Percentiles rank a stretch among this genome's conserved stretches.
These are phyloP conservation scores for Haliclystus octoradiatus DNA, from an alignment of 30 jellyfish, hydroid and myxozoan species.

Conservation along the genomic window DNA sequence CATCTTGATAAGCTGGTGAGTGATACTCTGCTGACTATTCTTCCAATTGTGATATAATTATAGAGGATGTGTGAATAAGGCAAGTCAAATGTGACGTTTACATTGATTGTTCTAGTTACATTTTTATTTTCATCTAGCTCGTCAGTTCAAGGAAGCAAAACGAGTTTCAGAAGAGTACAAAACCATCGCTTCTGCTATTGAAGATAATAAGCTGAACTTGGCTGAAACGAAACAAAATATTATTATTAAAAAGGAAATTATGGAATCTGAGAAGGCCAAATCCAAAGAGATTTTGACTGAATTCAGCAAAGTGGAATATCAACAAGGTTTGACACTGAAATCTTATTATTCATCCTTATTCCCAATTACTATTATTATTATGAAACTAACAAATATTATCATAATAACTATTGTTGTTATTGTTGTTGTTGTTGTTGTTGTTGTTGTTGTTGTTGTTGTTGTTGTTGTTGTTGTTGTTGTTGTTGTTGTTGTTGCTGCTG, in stretches of 20 bases:
- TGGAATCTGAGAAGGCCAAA: background rate
- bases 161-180: conserved; percentile 23
- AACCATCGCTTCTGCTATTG: conserved; percentile 11
- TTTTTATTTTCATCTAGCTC: conserved; percentile 4
- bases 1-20: too few species aligned
- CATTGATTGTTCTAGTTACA: too few species aligned
- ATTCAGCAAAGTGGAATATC: background rate
- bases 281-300: background rate
- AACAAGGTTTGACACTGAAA: conserved; percentile 17
- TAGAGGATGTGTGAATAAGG: too few species aligned
- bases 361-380: background rate
- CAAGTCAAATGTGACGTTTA: too few species aligned
- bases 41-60: too few species aligned
- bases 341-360: background rate
- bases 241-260: background rate
- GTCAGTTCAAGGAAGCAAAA: conserved; percentile 37
- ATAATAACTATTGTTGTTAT: too few species aligned
- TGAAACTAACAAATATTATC: too few species aligned
- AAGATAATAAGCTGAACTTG: conserved; percentile 12
- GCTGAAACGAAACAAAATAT: conserved; percentile 4
- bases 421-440: too few species aligned
- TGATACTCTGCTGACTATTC: too few species aligned
- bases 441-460: too few species aligned
- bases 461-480: too few species aligned
- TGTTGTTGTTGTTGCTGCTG: too few species aligned